Conservation (phyloP, 2,797 vertebrate genomes). For the Amblyopsis hoosieri region DNA sequence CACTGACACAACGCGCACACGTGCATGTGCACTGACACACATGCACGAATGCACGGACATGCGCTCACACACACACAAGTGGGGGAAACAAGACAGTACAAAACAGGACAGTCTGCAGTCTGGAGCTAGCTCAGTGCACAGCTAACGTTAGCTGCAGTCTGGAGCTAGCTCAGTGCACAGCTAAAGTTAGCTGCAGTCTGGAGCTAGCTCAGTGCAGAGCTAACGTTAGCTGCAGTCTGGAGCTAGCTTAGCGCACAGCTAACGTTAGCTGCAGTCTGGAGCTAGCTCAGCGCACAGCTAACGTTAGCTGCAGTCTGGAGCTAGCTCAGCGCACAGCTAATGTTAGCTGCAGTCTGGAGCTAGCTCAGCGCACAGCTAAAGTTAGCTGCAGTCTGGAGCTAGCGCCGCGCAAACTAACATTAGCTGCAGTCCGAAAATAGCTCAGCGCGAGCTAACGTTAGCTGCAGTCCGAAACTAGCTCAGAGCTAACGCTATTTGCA, state of each 20-base stretch:
- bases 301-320: too few species aligned
- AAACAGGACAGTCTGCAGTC: conserved; percentile 9
- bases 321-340: too few species aligned
- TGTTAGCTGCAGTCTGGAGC: too few species aligned
- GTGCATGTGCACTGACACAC: too few species aligned
- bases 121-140: conserved; percentile 16
- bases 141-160: neutral
- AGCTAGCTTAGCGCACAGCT: too few species aligned
- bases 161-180: too few species aligned
- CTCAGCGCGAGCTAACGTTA: neutral
- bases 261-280: too few species aligned
- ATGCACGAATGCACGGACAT: conserved; percentile 26
- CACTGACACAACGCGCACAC: neutral
- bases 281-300: too few species aligned
- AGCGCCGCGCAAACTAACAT: neutral
- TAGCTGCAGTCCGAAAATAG: conserved; percentile 35
- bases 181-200: neutral
- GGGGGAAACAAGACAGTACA: too few species aligned
- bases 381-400: conserved; percentile 16
- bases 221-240: conserved; percentile 51
- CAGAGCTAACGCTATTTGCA: neutral
- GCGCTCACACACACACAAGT: conserved; percentile 4
- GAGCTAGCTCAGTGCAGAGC: conserved; percentile 44
- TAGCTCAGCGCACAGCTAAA: too few species aligned
- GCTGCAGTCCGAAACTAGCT: neutral